Conservation (phyloP, 2,888 invertebrate genomes). For the Melitaea athalia region DNA sequence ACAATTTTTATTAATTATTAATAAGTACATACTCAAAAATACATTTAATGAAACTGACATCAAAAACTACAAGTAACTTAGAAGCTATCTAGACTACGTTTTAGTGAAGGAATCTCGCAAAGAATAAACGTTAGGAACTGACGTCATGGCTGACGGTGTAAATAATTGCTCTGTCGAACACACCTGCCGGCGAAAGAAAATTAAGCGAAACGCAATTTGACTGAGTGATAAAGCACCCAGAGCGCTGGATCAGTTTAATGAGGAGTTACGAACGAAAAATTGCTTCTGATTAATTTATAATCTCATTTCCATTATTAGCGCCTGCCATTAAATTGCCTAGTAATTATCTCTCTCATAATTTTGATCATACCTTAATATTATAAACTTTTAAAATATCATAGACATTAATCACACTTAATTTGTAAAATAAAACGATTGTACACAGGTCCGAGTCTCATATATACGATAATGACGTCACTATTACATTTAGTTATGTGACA, state of each 20-base stretch:
- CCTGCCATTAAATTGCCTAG: conserved; percentile 52
- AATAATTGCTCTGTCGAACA: conserved; percentile 83
- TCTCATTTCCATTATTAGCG: conserved; percentile 62
- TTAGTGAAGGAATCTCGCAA: conserved; percentile 57
- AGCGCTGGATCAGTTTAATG: conserved; percentile 77
- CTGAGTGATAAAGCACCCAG: conserved; percentile 81
- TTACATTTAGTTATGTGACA: conserved; percentile 50
- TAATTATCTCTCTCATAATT: conserved; percentile 56
- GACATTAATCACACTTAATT: conserved; percentile 41
- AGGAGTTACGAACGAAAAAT: conserved; percentile 77
- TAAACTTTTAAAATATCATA: conserved; percentile 34
- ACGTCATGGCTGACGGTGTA: conserved; percentile 78
- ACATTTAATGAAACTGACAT: conserved; percentile 25
- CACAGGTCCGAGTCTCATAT: background rate
- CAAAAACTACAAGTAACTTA: conserved; percentile 52
- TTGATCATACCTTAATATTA: conserved; percentile 45
- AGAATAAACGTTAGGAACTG: conserved; percentile 55
- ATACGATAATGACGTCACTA: conserved; percentile 2
- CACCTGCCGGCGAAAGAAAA: conserved; percentile 81
- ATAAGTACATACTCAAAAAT: background rate
- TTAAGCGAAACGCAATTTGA: conserved; percentile 82
- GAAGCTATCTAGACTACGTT: conserved; percentile 69
- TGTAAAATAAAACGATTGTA: conserved; percentile 33
- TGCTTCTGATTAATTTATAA: conserved; percentile 69
- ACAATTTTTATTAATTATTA: background rate